Evolutionary conservation across 2,113 vertebrate genomes (phyloP).

Genomic region (Toxotes jaculatrix): DNA sequence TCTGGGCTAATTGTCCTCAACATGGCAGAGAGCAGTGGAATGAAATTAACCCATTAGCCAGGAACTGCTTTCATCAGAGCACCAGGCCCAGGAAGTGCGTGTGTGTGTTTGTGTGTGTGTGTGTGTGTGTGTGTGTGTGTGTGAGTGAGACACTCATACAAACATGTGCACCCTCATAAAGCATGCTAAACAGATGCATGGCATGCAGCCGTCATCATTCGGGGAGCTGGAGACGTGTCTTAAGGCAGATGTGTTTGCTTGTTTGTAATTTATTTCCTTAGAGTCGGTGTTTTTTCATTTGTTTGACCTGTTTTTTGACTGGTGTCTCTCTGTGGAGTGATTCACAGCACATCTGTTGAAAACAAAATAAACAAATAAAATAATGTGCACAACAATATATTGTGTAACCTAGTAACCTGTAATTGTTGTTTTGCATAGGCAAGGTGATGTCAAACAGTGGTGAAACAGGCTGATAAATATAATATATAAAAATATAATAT

Average conservation of each 20-base stretch:
- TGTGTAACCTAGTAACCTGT: neutral
- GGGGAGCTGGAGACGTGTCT: neutral
- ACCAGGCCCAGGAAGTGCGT: conserved; percentile 54
- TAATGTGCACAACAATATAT: neutral
- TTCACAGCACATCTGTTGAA: neutral
- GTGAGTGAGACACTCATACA: neutral
- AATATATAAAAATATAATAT: too few relatives aligned
- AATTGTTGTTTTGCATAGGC: neutral
- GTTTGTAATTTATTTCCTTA: neutral
- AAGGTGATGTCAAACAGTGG: neutral
- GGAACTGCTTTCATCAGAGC: conserved; percentile 69
- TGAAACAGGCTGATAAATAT: too few relatives aligned
- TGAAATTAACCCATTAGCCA: conserved; percentile 86
- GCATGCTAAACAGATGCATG: neutral
- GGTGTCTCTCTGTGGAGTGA: neutral
- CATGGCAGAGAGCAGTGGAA: conserved; percentile 82
- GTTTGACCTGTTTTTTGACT: neutral
- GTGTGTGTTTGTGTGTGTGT: conserved; percentile 38
- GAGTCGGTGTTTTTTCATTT: neutral
- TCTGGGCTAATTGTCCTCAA: conserved; percentile 85
- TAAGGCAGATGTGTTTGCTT: neutral
- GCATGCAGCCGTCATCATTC: conserved; percentile 4
- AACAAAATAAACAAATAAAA: neutral
- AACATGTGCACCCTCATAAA: neutral
- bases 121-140: conserved; percentile 38